Evolutionary conservation across 2,797 vertebrate genomes (phyloP).

Genomic region (Melanotaenia parkinsoni): DNA sequence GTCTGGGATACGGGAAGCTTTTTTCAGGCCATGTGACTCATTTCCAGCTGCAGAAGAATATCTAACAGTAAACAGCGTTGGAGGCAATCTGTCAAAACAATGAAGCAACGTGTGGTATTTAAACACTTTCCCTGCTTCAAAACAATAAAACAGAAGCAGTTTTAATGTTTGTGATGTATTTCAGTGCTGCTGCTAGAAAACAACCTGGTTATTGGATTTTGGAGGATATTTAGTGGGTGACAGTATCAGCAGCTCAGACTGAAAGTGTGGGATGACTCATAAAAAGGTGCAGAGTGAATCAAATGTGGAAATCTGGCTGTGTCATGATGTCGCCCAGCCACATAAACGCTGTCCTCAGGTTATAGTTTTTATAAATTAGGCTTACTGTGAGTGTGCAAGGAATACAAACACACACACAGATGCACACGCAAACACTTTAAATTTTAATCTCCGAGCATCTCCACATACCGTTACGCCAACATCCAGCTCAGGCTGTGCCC

Average conservation of each 20-base stretch:
- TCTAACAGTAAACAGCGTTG: slow-evolving; percentile 30
- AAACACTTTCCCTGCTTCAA: slow-evolving; percentile 40
- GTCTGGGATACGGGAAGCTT: slow-evolving; percentile 30
- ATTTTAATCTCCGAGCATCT: slow-evolving; percentile 60
- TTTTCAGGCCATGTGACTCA: slow-evolving; percentile 30
- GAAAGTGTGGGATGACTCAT: slow-evolving; percentile 36
- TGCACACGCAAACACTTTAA: slow-evolving; percentile 46
- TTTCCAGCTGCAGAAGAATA: slow-evolving; percentile 44
- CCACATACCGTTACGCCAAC: slow-evolving; percentile 24
- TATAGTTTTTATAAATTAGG: slow-evolving; percentile 63
- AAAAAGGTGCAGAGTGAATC: slow-evolving; percentile 39
- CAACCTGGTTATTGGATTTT: slow-evolving; percentile 37
- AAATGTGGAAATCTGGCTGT: slow-evolving; percentile 30
- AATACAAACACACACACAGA: slow-evolving; percentile 44
- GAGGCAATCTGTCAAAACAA: slow-evolving; percentile 57
- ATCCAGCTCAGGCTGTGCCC: slow-evolving; percentile 28
- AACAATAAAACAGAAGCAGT: slow-evolving; percentile 51
- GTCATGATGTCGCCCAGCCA: slow-evolving; percentile 41
- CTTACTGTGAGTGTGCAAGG: slow-evolving; percentile 58
- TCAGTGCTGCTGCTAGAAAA: slow-evolving; percentile 21
- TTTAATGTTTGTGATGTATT: slow-evolving; percentile 43
- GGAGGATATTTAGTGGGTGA: slow-evolving; percentile 22
- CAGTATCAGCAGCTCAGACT: slow-evolving; percentile 18
- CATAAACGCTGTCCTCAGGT: slow-evolving; percentile 30
- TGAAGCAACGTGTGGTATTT: slow-evolving; percentile 48